Evolutionary conservation across 2,888 invertebrate species (phyloP), one percentile per base, ranked within the genome.

Genomic region (Euspilapteryx auroguttella): DNA sequence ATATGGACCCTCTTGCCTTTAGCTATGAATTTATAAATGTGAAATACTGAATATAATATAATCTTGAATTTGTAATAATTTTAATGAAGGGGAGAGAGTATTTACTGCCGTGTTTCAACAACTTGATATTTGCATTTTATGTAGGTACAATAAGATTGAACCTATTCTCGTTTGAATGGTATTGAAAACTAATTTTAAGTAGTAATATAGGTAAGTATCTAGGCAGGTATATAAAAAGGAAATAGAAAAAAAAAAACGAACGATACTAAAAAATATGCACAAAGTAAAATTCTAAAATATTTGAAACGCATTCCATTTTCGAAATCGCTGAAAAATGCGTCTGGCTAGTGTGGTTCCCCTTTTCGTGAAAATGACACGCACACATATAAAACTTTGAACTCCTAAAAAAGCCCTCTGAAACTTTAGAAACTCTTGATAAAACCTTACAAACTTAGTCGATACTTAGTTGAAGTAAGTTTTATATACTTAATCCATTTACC

Each of bases 11-110:
- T 52, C 13, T n/a, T 33, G 42, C 43, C 44, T 39, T 29, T 33
- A 41, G 50, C 53, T 38, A 56, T 57, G 56, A 65, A 59, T 61
- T 48, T 43, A 52, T 63, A 63, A 65, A 66, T 61, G 61, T 57
- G 54, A 47, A 53, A 51, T 46, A 41, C 42, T 56, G 65, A 64
- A 69, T 73, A 45, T 55, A 63, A n/a, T n/a, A n/a, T n/a, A n/a
- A n/a, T n/a, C n/a, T n/a, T n/a, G n/a, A n/a, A n/a, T n/a, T n/a
- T n/a, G n/a, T 65, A 63, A 62, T 59, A 37, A 42, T 41, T 53
- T 49, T 61, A 39, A 40, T 31, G 36, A 44, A 47, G 59, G 59
- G 51, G 54, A 52, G 42, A 45, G 44, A 37, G 30, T 31, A 4
- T 27, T 7, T 5, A 27, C 6, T 8, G 12, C 14, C 9, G 13